phyloP scores from a whole-genome alignment of 2,113 vertebrate species.

The Rafetus swinhoei region DNA sequence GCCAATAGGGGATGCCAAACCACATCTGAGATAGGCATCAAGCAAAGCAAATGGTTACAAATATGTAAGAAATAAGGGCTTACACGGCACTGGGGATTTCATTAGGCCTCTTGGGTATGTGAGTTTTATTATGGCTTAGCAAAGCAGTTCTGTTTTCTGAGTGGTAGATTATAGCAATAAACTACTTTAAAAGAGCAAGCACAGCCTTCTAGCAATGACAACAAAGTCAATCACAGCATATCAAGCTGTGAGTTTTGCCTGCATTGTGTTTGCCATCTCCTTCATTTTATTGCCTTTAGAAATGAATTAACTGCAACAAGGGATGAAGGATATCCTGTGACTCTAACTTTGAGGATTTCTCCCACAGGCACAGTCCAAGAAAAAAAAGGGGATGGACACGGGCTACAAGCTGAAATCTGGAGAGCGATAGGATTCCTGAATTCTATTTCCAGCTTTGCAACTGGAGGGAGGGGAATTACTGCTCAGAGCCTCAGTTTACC shows the following conservation, averaged over 20 bases:
- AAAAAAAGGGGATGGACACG: background rate
- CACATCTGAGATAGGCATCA: background rate
- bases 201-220: background rate
- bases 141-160: constrained; percentile 25
- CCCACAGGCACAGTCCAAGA: no score
- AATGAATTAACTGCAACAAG: background rate
- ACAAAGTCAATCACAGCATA: background rate
- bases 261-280: background rate
- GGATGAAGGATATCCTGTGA: fast-evolving
- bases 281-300: background rate
- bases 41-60: background rate
- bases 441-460: background rate
- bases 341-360: background rate
- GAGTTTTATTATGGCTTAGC: background rate
- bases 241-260: background rate
- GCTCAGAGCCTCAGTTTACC: background rate
- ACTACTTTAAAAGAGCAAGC: background rate
- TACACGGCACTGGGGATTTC: background rate
- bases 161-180: constrained; percentile 13
- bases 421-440: background rate
- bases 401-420: background rate
- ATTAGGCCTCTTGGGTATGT: background rate
- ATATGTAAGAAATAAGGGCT: constrained; percentile 1
- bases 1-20: background rate
- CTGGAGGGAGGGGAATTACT: background rate